phyloP scores from a whole-genome alignment of 2,888 invertebrate genomes.

The Ornithoptera alexandrae region DNA sequence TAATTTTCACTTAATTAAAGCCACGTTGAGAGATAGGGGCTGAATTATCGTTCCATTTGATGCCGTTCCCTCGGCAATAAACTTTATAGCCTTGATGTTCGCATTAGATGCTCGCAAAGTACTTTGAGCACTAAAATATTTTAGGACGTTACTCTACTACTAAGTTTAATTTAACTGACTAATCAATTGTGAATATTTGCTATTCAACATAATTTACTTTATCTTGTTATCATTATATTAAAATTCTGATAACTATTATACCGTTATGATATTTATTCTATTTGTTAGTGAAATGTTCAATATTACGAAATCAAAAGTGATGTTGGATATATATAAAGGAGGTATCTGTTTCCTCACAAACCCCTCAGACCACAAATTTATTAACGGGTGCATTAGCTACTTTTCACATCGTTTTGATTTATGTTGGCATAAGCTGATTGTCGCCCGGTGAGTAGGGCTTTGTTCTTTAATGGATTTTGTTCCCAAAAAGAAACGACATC shows the following conservation, averaged over 20 bases:
- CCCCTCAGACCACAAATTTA: background rate
- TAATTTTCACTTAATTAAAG: constrained; percentile 12
- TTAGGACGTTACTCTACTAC: background rate
- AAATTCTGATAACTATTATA: no score
- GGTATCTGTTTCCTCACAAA: background rate
- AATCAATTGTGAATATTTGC: no score
- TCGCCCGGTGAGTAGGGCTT: background rate
- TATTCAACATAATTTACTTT: no score
- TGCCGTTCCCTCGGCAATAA: constrained; percentile 6
- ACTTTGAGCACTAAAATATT: background rate
- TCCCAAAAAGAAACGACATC: background rate
- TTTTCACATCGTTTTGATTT: constrained; percentile 1
- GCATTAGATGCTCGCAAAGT: constrained; percentile 4
- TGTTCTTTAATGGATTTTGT: constrained; percentile 6
- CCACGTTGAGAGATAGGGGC: constrained; percentile 2
- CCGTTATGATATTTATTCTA: no score
- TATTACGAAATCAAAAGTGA: no score
- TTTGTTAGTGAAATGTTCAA: no score
- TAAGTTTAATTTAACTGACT: no score
- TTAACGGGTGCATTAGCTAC: background rate
- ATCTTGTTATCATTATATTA: no score
- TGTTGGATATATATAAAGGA: no score
- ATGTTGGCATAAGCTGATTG: constrained; percentile 1
- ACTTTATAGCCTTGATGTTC: constrained; percentile 13
- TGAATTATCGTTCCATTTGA: constrained; percentile 3